A percentile compares a stretch with the other conserved stretches of the same genome.
These are phyloP conservation scores for Bufo bufo DNA, from an alignment of 2,113 vertebrate genomes.

Conservation along the genomic window DNA sequence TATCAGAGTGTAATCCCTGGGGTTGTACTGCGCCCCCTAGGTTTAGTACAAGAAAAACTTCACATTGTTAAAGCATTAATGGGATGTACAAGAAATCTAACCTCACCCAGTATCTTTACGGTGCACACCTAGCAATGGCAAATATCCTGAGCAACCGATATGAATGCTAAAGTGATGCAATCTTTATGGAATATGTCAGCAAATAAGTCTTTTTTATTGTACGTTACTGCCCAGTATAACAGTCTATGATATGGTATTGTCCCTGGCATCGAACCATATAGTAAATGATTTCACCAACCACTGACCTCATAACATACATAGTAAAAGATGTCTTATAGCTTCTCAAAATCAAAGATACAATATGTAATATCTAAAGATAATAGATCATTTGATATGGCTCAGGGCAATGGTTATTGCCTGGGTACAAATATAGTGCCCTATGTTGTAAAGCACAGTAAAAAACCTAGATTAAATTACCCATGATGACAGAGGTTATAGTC, in stretches of 20 bases:
- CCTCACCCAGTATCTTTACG: neutral
- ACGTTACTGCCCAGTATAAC: neutral
- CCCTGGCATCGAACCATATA: neutral
- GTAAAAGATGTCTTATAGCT: too few relatives aligned
- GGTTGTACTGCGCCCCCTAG: slow-evolving; percentile 91
- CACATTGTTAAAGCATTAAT: slow-evolving; percentile 74
- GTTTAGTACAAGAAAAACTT: slow-evolving; percentile 83
- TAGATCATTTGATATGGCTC: neutral
- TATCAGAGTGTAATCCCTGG: slow-evolving; percentile 85
- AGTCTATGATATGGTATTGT: neutral
- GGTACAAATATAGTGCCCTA: neutral
- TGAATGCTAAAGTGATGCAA: neutral
- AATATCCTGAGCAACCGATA: neutral
- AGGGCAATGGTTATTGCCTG: neutral
- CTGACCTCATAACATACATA: neutral
- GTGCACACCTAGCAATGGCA: neutral
- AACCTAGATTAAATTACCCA: neutral
- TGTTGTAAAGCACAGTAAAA: slow-evolving; percentile 25
- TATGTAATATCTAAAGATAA: neutral
- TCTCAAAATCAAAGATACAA: too few relatives aligned
- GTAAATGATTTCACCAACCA: neutral
- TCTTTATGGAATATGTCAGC: neutral
- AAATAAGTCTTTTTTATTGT: neutral
- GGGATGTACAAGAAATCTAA: slow-evolving; percentile 57
- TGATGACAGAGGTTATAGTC: slow-evolving; percentile 6